Conservation (phyloP, 2,113 vertebrate species). For the Trichechus manatus region DNA sequence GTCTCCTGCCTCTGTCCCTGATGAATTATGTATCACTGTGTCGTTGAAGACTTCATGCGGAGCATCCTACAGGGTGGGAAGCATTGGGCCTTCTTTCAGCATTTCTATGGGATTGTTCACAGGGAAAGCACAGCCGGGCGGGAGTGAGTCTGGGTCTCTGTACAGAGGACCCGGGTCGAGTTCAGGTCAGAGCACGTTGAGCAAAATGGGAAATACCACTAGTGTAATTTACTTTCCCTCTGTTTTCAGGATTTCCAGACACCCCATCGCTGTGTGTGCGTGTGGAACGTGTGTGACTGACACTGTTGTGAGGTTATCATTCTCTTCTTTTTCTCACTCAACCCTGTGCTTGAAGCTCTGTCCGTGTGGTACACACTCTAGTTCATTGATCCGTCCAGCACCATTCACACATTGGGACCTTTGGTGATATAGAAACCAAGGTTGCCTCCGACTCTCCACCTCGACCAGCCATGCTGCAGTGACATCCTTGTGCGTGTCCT, state of each 20-base stretch:
- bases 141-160: too few species aligned
- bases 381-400: background rate
- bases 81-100: too few species aligned
- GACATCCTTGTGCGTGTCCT: background rate
- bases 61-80: too few species aligned
- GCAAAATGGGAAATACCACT: accelerated
- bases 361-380: background rate
- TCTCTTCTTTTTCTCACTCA: background rate
- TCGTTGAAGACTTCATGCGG: background rate
- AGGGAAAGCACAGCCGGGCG: background rate
- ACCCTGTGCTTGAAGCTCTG: background rate
- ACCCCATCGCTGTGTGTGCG: accelerated
- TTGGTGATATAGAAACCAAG: background rate
- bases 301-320: too few species aligned
- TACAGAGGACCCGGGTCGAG: background rate
- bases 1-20: accelerated
- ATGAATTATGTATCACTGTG: background rate
- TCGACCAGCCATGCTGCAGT: background rate
- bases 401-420: background rate
- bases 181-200: accelerated
- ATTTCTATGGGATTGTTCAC: background rate
- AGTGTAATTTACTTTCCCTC: accelerated
- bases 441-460: too few species aligned
- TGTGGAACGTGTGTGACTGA: background rate
- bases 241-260: background rate